Conservation (phyloP, 2,888 invertebrate genomes). For the Sesamia inferens region DNA sequence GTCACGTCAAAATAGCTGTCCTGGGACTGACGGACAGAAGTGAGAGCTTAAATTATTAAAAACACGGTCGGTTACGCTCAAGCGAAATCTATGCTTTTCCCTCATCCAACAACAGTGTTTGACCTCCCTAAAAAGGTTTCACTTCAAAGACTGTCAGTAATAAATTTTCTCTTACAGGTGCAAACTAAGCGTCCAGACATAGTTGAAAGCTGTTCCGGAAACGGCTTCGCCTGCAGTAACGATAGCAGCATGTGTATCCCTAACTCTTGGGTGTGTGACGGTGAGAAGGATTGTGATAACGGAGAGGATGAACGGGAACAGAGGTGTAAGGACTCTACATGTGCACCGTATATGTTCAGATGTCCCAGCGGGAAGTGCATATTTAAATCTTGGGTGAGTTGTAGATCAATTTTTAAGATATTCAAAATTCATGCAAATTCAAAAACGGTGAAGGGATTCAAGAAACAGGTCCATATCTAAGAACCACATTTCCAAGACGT, state of each 20-base stretch:
- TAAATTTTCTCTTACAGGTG: conserved; percentile 53
- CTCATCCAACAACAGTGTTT: no score
- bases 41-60: no score
- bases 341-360: conserved; percentile 93
- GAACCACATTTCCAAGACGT: no score
- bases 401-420: no score
- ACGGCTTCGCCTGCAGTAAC: conserved; percentile 81
- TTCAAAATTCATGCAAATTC: not conserved
- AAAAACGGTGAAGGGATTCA: no score
- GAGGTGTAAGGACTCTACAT: conserved; percentile 91
- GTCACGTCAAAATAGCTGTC: no score
- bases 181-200: conserved; percentile 73
- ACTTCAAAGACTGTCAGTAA: not conserved
- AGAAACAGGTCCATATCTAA: no score
- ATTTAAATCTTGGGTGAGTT: conserved; percentile 89
- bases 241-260: conserved; percentile 92
- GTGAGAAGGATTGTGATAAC: conserved; percentile 93
- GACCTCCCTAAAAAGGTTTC: no score
- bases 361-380: conserved; percentile 91
- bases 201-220: conserved; percentile 72
- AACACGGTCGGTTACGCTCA: no score
- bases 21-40: no score
- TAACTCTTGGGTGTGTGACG: conserved; percentile 94
- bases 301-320: conserved; percentile 93
- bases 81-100: no score